These are phyloP conservation scores for Protobothrops mucrosquamatus DNA, from an alignment of 2,113 vertebrate genomes.

Conservation along the genomic window DNA sequence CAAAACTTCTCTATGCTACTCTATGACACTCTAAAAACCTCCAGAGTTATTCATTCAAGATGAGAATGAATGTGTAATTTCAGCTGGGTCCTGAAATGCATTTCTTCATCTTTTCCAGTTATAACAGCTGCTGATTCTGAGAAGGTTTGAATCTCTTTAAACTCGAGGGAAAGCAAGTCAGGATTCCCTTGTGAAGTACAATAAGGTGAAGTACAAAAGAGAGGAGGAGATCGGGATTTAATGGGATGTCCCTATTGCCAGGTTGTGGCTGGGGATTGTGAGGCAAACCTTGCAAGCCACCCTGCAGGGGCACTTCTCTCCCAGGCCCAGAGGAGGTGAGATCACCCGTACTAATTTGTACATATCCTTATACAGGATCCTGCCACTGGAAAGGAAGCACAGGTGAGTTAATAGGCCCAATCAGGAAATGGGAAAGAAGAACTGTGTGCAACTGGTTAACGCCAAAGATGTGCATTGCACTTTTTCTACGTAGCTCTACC, in stretches of 20 bases:
- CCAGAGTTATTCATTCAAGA: accelerated
- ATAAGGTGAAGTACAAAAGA: slow-evolving; percentile 68
- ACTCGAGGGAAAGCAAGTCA: slow-evolving; percentile 77
- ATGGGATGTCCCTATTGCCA: slow-evolving; percentile 65
- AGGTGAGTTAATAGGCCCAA: slow-evolving; percentile 78
- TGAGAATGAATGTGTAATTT: slow-evolving; percentile 32
- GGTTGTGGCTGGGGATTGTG: slow-evolving; percentile 75
- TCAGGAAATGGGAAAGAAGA: slow-evolving; percentile 58
- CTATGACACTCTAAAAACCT: background rate
- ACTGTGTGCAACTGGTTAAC: slow-evolving; percentile 30
- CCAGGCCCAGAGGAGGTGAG: slow-evolving; percentile 99
- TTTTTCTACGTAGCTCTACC: slow-evolving; percentile 32
- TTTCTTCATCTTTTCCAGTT: slow-evolving; percentile 33
- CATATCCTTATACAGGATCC: slow-evolving; percentile 99
- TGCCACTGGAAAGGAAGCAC: slow-evolving; percentile 97
- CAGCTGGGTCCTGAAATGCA: slow-evolving; percentile 23
- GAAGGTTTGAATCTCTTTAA: slow-evolving; percentile 75
- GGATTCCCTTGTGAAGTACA: slow-evolving; percentile 68
- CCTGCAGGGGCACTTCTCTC: slow-evolving; percentile 99
- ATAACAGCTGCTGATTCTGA: slow-evolving; percentile 78
- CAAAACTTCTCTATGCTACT: background rate
- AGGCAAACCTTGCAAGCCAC: slow-evolving; percentile 99
- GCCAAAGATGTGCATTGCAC: background rate
- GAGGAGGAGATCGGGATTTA: slow-evolving; percentile 60
- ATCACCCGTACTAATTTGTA: slow-evolving; percentile 99